Base-by-base conservation (phyloP, 2,888 invertebrate genomes). In the Biston betularia region DNA sequence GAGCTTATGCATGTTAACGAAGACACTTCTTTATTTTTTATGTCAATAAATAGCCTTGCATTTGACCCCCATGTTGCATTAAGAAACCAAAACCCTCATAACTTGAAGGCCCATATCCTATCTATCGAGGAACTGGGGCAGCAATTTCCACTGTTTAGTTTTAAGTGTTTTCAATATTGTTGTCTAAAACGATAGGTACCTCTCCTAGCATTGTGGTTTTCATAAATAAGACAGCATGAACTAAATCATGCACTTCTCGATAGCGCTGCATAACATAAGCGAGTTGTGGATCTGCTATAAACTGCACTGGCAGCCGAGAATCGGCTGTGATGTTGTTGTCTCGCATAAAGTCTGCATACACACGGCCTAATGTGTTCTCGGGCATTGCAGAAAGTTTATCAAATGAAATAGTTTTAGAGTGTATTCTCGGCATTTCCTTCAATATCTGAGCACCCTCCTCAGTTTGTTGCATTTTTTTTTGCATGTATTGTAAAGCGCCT, bases 201-300 rank as follows among this genome's bases (percentile, higher is more conserved):
- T 94, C 95, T 67, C 96, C 96, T 44, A 98, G 92, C 98, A 98
- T 98, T 79, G 97, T 97, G 11, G 98, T 99, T 45, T 97, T 98
- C 98, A 99, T 99, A 75, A 96, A 96, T 48, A 99, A 94, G 15
- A 97, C 94, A 0, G 98, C 96, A 90, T 99, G 99, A 65, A 98
- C 96, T 73, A 99, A 95, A 93, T 99, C 99, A 88, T 99, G 99
- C 9, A 97, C 97, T 93, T 99, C 99, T 73, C 99, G 95, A 86
- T 99, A 99, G 62, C 99, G 95, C 88, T 98, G 98, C 97, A 99
- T 98, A 53, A 99, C 97, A 90, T 99, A 99, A 6, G 98, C 98
- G 76, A 98, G 89, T 72, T 98, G 97, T 1, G 96, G 92, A 87
- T 99, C 97, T 74, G 98, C 96, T 55, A 99, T 95, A 90, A 99